Conservation (phyloP, 53 echinoderm and acorn worm genomes). For the Astropecten irregularis region DNA sequence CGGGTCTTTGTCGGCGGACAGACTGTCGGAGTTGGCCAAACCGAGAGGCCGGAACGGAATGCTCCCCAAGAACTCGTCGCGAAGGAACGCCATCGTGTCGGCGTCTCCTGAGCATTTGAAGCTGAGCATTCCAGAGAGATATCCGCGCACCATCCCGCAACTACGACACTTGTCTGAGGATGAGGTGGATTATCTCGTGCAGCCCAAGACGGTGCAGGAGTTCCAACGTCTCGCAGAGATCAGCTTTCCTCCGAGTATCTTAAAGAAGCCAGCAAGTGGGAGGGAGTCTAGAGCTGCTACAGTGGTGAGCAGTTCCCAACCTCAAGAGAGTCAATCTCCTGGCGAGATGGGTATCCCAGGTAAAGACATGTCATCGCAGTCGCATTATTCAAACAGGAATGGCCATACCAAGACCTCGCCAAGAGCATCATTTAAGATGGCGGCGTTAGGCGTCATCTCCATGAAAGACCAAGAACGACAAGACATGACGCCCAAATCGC, state of each 20-base stretch:
- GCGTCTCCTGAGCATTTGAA: conserved; percentile 68
- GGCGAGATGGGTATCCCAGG: not conserved
- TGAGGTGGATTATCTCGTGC: conserved; percentile 68
- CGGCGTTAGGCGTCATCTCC: conserved; percentile 62
- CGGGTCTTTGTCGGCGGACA: conserved; percentile 10
- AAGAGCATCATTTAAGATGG: conserved; percentile 62
- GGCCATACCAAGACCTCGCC: not conserved
- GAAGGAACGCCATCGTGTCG: conserved; percentile 47
- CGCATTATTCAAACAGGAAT: too few species aligned
- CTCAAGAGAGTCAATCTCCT: not conserved
- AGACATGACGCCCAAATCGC: not conserved
- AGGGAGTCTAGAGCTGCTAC: not conserved
- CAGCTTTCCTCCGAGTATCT: not conserved
- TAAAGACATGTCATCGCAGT: not conserved
- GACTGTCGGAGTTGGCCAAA: conserved; percentile 60
- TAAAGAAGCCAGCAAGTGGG: not conserved
- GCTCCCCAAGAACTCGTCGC: conserved; percentile 30
- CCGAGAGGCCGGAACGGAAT: conserved; percentile 27
- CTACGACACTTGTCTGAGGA: conserved; percentile 58
- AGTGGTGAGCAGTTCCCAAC: not conserved
- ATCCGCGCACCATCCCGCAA: conserved; percentile 64
- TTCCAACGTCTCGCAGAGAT: conserved; percentile 59
- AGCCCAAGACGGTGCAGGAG: conserved; percentile 69
- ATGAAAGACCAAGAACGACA: conserved; percentile 37
- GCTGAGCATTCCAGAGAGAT: conserved; percentile 56